These are phyloP conservation scores for Chunga burmeisteri DNA, from an alignment of 2,113 vertebrate genomes.

Conservation along the genomic window DNA sequence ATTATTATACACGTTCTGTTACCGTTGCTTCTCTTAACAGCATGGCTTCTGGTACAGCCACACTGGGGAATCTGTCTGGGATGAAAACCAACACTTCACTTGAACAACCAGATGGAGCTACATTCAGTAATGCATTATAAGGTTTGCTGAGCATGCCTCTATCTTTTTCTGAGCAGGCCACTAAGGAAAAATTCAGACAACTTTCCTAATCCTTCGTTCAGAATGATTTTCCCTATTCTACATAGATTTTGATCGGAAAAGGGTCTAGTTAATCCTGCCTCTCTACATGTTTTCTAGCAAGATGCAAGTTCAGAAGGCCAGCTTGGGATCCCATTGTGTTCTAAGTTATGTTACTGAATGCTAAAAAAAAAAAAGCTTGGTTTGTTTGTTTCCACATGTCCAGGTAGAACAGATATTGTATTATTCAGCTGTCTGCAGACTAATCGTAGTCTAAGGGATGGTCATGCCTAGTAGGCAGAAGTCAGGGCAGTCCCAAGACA, in stretches of 20 bases:
- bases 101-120: background rate
- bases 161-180: background rate
- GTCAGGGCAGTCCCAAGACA: background rate
- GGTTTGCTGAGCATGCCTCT: background rate
- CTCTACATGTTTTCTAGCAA: background rate
- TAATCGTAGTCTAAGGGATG: background rate
- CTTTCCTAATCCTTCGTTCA: background rate
- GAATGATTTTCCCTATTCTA: background rate
- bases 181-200: background rate
- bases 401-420: background rate
- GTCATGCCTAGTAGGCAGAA: background rate
- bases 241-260: background rate
- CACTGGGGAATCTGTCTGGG: background rate
- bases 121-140: background rate
- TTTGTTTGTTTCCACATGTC: background rate
- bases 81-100: background rate
- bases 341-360: background rate
- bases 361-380: background rate
- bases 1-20: background rate
- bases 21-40: background rate
- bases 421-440: background rate
- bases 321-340: background rate
- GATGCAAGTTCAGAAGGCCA: background rate
- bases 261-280: background rate
- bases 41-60: background rate